These are phyloP conservation scores for Coelopa pilipes DNA, from an alignment of 2,888 invertebrate genomes.

Conservation along the genomic window DNA sequence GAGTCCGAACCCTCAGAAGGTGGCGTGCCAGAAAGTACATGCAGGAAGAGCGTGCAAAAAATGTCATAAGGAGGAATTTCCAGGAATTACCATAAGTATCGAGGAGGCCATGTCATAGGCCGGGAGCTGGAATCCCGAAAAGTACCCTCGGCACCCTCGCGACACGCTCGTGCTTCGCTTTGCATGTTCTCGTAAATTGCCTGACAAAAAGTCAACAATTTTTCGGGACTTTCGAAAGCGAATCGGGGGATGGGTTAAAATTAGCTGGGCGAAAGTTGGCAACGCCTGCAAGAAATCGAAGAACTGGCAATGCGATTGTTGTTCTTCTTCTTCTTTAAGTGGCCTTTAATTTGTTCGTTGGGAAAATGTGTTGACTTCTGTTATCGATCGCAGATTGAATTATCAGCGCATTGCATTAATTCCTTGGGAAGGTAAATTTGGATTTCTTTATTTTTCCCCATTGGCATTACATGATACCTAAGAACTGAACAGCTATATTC, in stretches of 20 bases:
- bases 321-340: background rate
- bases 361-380: background rate
- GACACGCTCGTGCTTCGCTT: background rate
- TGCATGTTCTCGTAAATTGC: constrained; percentile 33
- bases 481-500: too few relatives aligned
- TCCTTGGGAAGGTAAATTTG: too few relatives aligned
- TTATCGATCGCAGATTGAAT: background rate
- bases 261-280: constrained; percentile 17
- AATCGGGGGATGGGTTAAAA: background rate
- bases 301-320: background rate
- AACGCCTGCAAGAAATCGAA: constrained; percentile 6
- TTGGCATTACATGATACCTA: too few relatives aligned
- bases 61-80: constrained; percentile 27
- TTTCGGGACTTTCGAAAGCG: constrained; percentile 14
- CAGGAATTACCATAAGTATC: constrained; percentile 1
- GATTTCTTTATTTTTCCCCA: background rate
- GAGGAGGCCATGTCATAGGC: background rate
- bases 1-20: background rate
- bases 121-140: background rate
- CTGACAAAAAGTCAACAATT: constrained; percentile 33
- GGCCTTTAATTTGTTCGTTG: background rate
- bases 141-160: background rate
- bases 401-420: background rate
- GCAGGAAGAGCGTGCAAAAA: constrained; percentile 11
- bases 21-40: constrained; percentile 23